A percentile compares a stretch with the other conserved stretches of the same genome.
Evolutionary conservation across 2,888 invertebrate species (phyloP).

Genomic region (Lithosia quadra): DNA sequence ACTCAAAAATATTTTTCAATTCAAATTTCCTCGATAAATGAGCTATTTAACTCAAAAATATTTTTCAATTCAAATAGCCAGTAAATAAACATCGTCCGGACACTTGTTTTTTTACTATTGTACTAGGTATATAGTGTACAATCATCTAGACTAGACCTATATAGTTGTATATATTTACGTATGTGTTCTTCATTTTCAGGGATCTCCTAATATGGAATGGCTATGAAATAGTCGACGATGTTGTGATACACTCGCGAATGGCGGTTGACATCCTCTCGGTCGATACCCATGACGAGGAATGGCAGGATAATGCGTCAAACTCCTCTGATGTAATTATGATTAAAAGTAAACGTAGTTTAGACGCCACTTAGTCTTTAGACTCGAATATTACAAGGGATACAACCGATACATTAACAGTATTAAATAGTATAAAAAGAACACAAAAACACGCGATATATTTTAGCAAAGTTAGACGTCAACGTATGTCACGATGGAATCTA

Average conservation of each 20-base stretch:
- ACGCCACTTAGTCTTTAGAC: slow-evolving; percentile 12
- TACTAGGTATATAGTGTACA: too few species aligned
- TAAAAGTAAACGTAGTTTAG: slow-evolving; percentile 25
- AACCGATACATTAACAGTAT: not conserved
- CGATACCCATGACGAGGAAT: slow-evolving; percentile 63
- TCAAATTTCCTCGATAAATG: too few species aligned
- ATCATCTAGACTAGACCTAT: not conserved
- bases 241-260: slow-evolving; percentile 69
- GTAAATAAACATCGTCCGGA: too few species aligned
- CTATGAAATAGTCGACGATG: slow-evolving; percentile 69
- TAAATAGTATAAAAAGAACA: not conserved
- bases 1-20: too few species aligned
- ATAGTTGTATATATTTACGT: not conserved
- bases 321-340: slow-evolving; percentile 71
- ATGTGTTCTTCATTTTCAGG: slow-evolving; percentile 55
- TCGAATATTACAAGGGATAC: not conserved
- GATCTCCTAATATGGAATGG: slow-evolving; percentile 81
- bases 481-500: not conserved
- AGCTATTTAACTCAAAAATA: too few species aligned
- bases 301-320: slow-evolving; percentile 64
- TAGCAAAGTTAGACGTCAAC: not conserved
- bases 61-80: too few species aligned
- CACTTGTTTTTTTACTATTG: too few species aligned
- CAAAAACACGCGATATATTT: not conserved
- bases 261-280: slow-evolving; percentile 60